These are phyloP conservation scores for Strigops habroptila DNA, from an alignment of 2,113 vertebrate genomes.

Conservation along the genomic window DNA sequence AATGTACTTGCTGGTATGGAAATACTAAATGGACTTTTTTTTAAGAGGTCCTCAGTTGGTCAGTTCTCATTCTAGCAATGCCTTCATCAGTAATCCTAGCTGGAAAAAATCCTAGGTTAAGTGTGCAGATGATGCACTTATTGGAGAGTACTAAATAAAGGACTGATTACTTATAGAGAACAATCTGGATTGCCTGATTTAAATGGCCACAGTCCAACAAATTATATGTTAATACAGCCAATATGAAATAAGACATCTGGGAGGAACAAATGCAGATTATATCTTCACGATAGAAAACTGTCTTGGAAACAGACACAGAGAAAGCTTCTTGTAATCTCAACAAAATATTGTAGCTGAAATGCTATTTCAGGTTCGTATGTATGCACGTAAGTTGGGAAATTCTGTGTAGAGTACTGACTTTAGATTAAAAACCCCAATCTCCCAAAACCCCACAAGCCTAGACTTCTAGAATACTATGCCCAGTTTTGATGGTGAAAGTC, in stretches of 20 bases:
- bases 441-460: background rate
- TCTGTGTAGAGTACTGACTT: background rate
- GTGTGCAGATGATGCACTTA: background rate
- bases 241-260: constrained; percentile 34
- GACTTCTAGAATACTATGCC: background rate
- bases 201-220: constrained; percentile 7
- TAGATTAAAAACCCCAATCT: background rate
- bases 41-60: background rate
- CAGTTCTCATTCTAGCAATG: background rate
- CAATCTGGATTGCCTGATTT: background rate
- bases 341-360: background rate
- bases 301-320: background rate
- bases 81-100: background rate
- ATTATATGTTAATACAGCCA: background rate
- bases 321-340: background rate
- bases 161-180: background rate
- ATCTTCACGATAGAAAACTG: background rate
- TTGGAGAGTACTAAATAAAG: background rate
- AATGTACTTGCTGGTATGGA: background rate
- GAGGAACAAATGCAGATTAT: background rate
- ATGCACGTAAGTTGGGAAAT: background rate
- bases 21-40: background rate
- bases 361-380: background rate
- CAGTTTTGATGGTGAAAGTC: background rate
- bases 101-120: background rate